phyloP scores from a whole-genome alignment of 1,140 invertebrate species.

The Manduca sexta region DNA sequence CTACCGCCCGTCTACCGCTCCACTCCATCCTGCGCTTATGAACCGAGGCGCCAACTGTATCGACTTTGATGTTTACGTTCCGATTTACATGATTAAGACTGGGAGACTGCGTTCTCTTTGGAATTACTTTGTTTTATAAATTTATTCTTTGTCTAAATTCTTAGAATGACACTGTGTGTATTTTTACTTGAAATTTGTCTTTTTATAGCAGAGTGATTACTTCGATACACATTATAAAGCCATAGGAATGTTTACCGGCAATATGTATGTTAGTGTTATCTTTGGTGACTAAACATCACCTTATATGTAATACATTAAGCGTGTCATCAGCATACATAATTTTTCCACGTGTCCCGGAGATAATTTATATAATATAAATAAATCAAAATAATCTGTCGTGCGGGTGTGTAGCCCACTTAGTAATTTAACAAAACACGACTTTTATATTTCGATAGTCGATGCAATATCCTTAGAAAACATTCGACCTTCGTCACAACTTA shows the following conservation, averaged over 20 bases:
- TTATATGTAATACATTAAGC: no score
- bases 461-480: constrained; percentile 39
- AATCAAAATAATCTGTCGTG: no score
- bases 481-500: constrained; percentile 47
- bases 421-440: constrained; percentile 1
- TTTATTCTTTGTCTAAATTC: not conserved
- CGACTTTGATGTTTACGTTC: constrained; percentile 8
- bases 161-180: not conserved
- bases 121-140: not conserved
- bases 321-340: no score
- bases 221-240: no score
- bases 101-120: no score
- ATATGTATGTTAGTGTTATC: no score
- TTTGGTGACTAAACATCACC: no score
- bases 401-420: no score
- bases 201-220: no score
- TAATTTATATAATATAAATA: no score
- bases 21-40: constrained; percentile 4
- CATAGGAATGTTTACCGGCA: no score
- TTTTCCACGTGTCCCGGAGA: no score
- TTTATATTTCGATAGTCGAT: not conserved
- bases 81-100: constrained; percentile 14
- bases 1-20: constrained; percentile 4
- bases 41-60: constrained; percentile 20
- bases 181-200: not conserved